phyloP scores from a whole-genome alignment of 2,888 invertebrate species.

The Tetranychus truncatus region DNA sequence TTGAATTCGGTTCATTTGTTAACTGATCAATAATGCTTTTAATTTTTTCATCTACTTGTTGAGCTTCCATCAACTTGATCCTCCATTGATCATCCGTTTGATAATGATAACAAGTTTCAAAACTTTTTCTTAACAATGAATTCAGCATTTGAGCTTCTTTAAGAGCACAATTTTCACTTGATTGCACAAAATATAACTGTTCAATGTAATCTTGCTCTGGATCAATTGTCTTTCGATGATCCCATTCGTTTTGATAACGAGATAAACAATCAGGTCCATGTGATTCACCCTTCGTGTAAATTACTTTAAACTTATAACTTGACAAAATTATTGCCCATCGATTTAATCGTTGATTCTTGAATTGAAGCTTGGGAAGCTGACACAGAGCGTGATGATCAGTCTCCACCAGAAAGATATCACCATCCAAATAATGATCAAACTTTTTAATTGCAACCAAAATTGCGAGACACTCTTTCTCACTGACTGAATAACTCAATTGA shows the following conservation, averaged over 20 bases:
- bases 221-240: background rate
- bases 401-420: background rate
- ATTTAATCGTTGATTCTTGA: background rate
- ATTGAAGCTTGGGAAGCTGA: background rate
- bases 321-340: background rate
- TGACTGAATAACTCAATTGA: background rate
- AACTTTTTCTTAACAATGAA: background rate
- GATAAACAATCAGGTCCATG: background rate
- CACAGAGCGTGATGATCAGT: background rate
- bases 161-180: rapidly evolving
- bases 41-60: background rate
- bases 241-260: background rate
- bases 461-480: background rate
- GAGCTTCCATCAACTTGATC: background rate
- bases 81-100: background rate
- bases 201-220: background rate
- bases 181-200: background rate
- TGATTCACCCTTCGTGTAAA: background rate
- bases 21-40: background rate
- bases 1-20: background rate
- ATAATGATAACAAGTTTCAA: background rate
- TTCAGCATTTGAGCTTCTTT: no score
- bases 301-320: background rate
- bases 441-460: background rate
- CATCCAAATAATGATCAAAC: background rate